Evolutionary conservation across 2,888 invertebrate genomes (phyloP).

Genomic region (Euplagia quadripunctaria): DNA sequence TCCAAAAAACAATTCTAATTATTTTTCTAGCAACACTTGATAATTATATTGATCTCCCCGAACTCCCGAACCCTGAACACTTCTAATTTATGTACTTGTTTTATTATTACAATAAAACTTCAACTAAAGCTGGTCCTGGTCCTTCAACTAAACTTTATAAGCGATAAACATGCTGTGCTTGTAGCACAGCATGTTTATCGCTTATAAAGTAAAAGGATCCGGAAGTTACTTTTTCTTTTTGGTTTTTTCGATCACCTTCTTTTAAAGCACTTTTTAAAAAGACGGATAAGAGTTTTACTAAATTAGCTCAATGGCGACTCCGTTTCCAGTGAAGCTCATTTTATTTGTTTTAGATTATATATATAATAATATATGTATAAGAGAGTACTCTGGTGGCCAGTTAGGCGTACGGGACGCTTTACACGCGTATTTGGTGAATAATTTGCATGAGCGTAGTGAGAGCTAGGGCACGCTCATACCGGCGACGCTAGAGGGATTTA

Average conservation of each 20-base stretch:
- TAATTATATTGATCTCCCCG: too few species aligned
- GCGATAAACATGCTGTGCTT: too few species aligned
- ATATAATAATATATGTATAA: slow-evolving; percentile 50
- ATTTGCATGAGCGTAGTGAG: slow-evolving; percentile 69
- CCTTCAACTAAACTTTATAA: too few species aligned
- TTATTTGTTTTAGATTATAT: slow-evolving; percentile 60
- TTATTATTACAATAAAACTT: slow-evolving; percentile 38
- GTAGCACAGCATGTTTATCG: slow-evolving; percentile 33
- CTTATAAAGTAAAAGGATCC: slow-evolving; percentile 33
- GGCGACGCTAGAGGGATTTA: slow-evolving; percentile 48
- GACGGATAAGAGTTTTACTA: slow-evolving; percentile 26
- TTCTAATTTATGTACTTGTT: slow-evolving; percentile 12
- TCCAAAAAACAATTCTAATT: slow-evolving; percentile 48
- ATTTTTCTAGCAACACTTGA: slow-evolving; percentile 2
- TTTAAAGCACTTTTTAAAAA: slow-evolving; percentile 19
- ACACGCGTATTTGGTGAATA: slow-evolving; percentile 76
- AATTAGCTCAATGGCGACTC: slow-evolving; percentile 29
- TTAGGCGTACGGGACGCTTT: slow-evolving; percentile 67
- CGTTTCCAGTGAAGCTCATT: slow-evolving; percentile 49
- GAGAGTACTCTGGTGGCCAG: slow-evolving; percentile 66
- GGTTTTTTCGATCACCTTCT: slow-evolving; percentile 28
- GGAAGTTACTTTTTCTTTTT: too few species aligned
- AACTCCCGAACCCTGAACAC: too few species aligned
- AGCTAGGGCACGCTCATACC: slow-evolving; percentile 33
- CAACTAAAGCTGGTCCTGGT: slow-evolving; percentile 14